Evolutionary conservation across 2,113 vertebrate genomes (phyloP).

Genomic region (Dendrocopos noguchii): DNA sequence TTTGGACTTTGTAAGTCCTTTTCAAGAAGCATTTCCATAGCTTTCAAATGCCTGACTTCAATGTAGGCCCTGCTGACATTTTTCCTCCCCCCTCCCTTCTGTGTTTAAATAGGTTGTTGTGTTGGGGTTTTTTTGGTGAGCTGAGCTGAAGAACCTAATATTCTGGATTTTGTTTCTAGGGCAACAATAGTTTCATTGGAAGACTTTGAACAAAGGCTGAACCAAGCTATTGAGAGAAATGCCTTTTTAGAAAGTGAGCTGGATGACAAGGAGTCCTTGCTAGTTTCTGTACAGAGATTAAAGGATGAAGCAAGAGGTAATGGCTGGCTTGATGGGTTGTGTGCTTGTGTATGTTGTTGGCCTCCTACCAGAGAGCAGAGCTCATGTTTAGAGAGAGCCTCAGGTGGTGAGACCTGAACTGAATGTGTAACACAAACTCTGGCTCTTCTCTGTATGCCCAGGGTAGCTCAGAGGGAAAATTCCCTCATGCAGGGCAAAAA

Average conservation of each 20-base stretch:
- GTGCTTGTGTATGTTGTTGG: not conserved
- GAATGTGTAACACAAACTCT: not conserved
- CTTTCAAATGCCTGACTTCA: not conserved
- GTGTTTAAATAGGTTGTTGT: not conserved
- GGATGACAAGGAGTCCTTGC: conserved; percentile 96
- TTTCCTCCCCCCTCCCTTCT: not conserved
- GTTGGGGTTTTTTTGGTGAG: not conserved
- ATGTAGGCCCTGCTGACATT: not conserved
- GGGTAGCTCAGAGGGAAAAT: not conserved
- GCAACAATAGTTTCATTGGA: conserved; percentile 98
- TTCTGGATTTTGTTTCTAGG: conserved; percentile 76
- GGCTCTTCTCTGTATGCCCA: not conserved
- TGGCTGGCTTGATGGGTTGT: not conserved
- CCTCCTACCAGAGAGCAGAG: not conserved
- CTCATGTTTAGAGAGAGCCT: not conserved
- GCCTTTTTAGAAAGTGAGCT: conserved; percentile 98
- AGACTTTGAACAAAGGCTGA: conserved; percentile 97
- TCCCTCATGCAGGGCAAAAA: not conserved
- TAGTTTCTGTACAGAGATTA: conserved; percentile 95
- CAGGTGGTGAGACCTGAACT: not conserved
- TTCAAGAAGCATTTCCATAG: not conserved
- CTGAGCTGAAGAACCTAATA: conserved; percentile 41
- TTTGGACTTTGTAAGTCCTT: not conserved
- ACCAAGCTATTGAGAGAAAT: conserved; percentile 98
- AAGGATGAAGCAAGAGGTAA: conserved; percentile 99